Percentiles rank a stretch among this genome's conserved stretches.
These are phyloP conservation scores for Osmoderma eremita DNA, from an alignment of 2,888 invertebrate species.

Conservation along the genomic window DNA sequence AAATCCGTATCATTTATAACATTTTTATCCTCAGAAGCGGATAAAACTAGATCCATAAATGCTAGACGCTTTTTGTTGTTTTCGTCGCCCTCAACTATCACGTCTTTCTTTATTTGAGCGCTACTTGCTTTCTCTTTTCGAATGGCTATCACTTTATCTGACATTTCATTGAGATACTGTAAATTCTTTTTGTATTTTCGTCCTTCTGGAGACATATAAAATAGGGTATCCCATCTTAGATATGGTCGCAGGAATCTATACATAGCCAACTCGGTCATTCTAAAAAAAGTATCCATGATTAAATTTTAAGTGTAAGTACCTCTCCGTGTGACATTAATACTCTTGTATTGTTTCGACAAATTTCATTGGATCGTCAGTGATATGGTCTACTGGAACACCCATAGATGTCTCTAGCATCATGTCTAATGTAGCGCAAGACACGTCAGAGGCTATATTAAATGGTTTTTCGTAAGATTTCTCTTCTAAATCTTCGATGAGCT, in stretches of 20 bases:
- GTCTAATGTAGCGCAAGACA: slow-evolving; percentile 54
- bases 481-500: slow-evolving; percentile 47
- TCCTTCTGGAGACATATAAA: slow-evolving; percentile 18
- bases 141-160: slow-evolving; percentile 7
- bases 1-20: slow-evolving; percentile 51
- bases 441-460: slow-evolving; percentile 54
- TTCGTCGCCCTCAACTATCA: not conserved
- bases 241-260: slow-evolving; percentile 16
- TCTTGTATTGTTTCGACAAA: slow-evolving; percentile 26
- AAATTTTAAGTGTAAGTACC: not conserved
- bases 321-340: slow-evolving; percentile 1
- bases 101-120: not conserved
- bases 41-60: slow-evolving; percentile 29
- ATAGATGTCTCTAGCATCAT: slow-evolving; percentile 67
- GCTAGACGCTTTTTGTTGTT: slow-evolving; percentile 23
- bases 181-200: slow-evolving; percentile 12
- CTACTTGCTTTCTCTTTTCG: not conserved
- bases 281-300: slow-evolving; percentile 11
- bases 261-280: slow-evolving; percentile 18
- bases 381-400: slow-evolving; percentile 64
- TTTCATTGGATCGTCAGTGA: slow-evolving; percentile 49
- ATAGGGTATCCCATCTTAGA: slow-evolving; percentile 15
- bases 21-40: not conserved
- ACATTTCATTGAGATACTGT: slow-evolving; percentile 19
- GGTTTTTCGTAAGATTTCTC: slow-evolving; percentile 51